Percentiles rank a stretch among this genome's conserved stretches.
These are phyloP conservation scores for Eospalax fontanierii DNA, from an alignment of 2,797 vertebrate genomes.

Conservation along the genomic window DNA sequence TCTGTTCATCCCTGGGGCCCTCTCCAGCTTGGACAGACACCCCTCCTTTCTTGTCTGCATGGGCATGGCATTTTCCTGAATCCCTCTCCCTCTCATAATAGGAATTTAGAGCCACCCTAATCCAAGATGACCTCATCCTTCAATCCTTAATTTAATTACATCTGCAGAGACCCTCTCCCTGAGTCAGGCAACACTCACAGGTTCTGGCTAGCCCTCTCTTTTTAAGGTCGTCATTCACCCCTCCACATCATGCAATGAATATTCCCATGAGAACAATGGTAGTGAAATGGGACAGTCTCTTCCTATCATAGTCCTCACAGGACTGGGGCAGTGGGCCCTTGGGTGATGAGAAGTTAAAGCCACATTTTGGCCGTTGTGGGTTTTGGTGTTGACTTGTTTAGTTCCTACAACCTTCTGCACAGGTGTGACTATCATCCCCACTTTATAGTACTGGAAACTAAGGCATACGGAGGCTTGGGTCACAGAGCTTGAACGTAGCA, in stretches of 20 bases:
- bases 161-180: background rate
- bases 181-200: background rate
- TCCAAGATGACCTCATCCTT: background rate
- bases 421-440: too few species aligned
- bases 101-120: background rate
- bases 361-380: background rate
- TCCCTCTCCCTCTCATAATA: background rate
- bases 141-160: background rate
- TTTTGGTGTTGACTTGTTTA: background rate
- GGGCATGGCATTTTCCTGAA: fast-evolving
- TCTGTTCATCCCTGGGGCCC: background rate
- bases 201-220: background rate
- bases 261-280: background rate
- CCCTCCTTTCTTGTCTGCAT: background rate
- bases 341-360: background rate
- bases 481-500: fast-evolving
- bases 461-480: background rate
- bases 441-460: background rate
- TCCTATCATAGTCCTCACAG: background rate
- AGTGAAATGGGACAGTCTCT: fast-evolving
- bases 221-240: background rate
- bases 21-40: too few species aligned
- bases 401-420: background rate
- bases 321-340: too few species aligned
- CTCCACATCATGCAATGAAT: background rate